Evolutionary conservation across 2,888 invertebrate genomes (phyloP).

Genomic region (Ischnus inquisitorius): DNA sequence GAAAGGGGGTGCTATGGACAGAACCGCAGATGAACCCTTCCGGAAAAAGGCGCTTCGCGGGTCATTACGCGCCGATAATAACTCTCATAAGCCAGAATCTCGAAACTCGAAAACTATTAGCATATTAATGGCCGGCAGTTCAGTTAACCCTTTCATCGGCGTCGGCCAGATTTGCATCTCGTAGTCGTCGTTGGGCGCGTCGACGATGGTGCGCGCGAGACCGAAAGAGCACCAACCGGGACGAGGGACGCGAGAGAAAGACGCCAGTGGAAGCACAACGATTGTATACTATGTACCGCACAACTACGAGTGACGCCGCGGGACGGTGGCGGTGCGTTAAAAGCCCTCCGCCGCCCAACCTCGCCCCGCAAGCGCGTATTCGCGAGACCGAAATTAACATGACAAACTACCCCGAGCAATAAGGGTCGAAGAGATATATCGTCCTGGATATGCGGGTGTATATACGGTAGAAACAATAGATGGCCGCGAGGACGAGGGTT

Average conservation of each 20-base stretch:
- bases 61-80: slow-evolving; percentile 85
- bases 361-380: slow-evolving; percentile 72
- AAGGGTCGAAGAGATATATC: slow-evolving; percentile 85
- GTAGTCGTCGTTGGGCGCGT: slow-evolving; percentile 68
- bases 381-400: slow-evolving; percentile 85
- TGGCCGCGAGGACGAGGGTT: slow-evolving; percentile 73
- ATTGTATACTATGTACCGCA: not conserved
- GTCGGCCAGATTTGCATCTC: slow-evolving; percentile 84
- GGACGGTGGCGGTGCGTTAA: slow-evolving; percentile 85
- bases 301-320: slow-evolving; percentile 65
- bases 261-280: slow-evolving; percentile 33
- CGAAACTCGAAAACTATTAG: slow-evolving; percentile 85
- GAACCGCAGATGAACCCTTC: slow-evolving; percentile 80
- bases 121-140: slow-evolving; percentile 85
- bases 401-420: slow-evolving; percentile 85
- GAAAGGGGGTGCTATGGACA: slow-evolving; percentile 37
- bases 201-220: slow-evolving; percentile 60
- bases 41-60: slow-evolving; percentile 85
- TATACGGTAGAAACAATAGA: slow-evolving; percentile 83
- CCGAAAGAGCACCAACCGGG: slow-evolving; percentile 56
- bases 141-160: slow-evolving; percentile 86
- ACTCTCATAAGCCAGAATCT: slow-evolving; percentile 84
- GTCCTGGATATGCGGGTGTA: slow-evolving; percentile 84
- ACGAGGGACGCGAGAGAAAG: slow-evolving; percentile 27
- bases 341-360: slow-evolving; percentile 80